phyloP scores from a whole-genome alignment of 30 jellyfish, hydroid and myxozoan genomes.

The Turritopsis rubra region DNA sequence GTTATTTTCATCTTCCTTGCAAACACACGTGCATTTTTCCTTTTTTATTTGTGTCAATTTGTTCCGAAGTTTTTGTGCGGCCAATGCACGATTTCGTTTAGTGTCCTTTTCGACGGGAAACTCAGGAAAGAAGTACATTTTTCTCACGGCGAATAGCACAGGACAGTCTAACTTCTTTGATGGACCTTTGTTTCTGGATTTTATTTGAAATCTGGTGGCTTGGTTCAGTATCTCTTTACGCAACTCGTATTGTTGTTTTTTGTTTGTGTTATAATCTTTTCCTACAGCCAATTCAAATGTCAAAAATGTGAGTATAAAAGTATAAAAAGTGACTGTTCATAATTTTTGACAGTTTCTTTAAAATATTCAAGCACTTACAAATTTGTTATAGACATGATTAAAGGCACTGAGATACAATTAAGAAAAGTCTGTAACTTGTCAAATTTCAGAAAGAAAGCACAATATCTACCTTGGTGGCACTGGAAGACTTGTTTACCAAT shows the following conservation, averaged over 20 bases:
- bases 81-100: constrained; percentile 30
- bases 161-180: constrained; percentile 37
- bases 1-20: background rate
- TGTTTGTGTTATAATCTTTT: constrained; percentile 31
- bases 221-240: constrained; percentile 31
- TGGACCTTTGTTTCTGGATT: constrained; percentile 33
- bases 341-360: no score
- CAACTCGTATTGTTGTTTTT: constrained; percentile 33
- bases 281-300: constrained; percentile 2
- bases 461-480: constrained; percentile 49
- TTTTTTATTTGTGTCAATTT: constrained; percentile 17
- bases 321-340: no score
- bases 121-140: constrained; percentile 28
- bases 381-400: no score
- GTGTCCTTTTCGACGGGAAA: constrained; percentile 26
- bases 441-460: no score
- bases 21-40: constrained; percentile 18
- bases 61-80: constrained; percentile 26
- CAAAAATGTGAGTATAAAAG: background rate
- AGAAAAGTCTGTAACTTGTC: no score
- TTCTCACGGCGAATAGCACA: constrained; percentile 31
- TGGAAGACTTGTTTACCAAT: constrained; percentile 38
- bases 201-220: constrained; percentile 33
- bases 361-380: no score
- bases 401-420: no score